Evolutionary conservation across 1,140 invertebrate species (phyloP).

Genomic region (Proctacanthus coquilletti): DNA sequence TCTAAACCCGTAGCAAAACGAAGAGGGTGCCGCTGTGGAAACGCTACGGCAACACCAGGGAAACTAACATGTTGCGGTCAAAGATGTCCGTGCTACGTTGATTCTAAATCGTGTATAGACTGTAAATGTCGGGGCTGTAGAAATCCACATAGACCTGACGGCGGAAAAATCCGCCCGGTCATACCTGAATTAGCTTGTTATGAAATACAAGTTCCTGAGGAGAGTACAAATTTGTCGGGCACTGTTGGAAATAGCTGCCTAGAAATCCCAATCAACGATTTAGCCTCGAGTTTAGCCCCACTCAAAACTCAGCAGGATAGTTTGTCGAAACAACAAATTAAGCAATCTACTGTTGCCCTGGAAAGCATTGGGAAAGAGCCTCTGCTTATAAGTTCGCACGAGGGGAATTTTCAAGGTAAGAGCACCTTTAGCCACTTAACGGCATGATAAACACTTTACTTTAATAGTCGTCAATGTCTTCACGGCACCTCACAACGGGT

Average conservation of each 20-base stretch:
- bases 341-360: too few relatives aligned
- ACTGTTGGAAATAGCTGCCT: not conserved
- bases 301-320: not conserved
- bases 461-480: slow-evolving; percentile 10
- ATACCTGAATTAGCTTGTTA: slow-evolving; percentile 38
- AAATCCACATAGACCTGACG: slow-evolving; percentile 70
- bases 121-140: slow-evolving; percentile 82
- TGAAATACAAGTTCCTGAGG: slow-evolving; percentile 10
- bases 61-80: slow-evolving; percentile 86
- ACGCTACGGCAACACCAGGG: slow-evolving; percentile 69
- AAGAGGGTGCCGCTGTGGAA: slow-evolving; percentile 80
- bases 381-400: slow-evolving; percentile 17
- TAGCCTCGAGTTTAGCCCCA: too few relatives aligned
- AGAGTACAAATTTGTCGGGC: slow-evolving; percentile 4
- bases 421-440: too few relatives aligned
- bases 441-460: not conserved
- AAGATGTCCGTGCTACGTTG: slow-evolving; percentile 83
- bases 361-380: slow-evolving; percentile 9
- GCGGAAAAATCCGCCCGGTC: slow-evolving; percentile 55
- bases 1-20: slow-evolving; percentile 31
- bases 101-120: slow-evolving; percentile 66
- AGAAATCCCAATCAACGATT: not conserved
- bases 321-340: slow-evolving; percentile 7
- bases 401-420: slow-evolving; percentile 20
- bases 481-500: slow-evolving; percentile 3